These are phyloP conservation scores for Acanthosoma haemorrhoidale DNA, from an alignment of 2,888 invertebrate species.

Conservation along the genomic window DNA sequence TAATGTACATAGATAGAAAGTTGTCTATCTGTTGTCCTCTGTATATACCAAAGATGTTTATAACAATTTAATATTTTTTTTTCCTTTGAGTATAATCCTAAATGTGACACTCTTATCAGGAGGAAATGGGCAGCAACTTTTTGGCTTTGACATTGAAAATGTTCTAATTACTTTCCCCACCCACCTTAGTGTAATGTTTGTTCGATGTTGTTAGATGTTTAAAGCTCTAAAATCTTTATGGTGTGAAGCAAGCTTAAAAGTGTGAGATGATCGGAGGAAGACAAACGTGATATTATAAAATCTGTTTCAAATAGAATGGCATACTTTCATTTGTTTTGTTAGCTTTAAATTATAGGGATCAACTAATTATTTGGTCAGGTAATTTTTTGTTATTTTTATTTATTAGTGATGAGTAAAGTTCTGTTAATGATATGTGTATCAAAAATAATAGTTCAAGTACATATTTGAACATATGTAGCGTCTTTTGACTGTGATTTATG, in stretches of 20 bases:
- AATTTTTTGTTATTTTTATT: background rate
- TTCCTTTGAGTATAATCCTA: constrained; percentile 1
- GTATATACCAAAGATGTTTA: constrained; percentile 31
- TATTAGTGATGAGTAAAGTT: background rate
- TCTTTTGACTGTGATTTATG: background rate
- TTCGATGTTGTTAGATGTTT: background rate
- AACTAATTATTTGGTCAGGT: background rate
- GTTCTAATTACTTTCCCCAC: background rate
- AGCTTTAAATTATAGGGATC: background rate
- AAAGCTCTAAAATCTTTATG: background rate
- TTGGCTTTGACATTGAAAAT: background rate
- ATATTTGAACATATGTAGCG: background rate
- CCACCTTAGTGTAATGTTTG: background rate
- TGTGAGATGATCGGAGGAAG: background rate
- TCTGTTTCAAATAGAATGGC: background rate
- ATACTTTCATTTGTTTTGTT: background rate
- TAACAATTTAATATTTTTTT: background rate
- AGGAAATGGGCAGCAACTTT: background rate
- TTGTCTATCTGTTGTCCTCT: constrained; percentile 16
- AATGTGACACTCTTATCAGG: background rate
- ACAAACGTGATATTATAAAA: constrained; percentile 3
- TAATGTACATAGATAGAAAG: constrained; percentile 16
- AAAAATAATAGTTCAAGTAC: background rate
- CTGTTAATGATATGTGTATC: background rate
- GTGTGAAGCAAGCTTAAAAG: background rate